Percentiles rank a stretch among this genome's conserved stretches.
phyloP scores from a whole-genome alignment of 2,888 invertebrate genomes.

The Chrysomela aeneicollis region DNA sequence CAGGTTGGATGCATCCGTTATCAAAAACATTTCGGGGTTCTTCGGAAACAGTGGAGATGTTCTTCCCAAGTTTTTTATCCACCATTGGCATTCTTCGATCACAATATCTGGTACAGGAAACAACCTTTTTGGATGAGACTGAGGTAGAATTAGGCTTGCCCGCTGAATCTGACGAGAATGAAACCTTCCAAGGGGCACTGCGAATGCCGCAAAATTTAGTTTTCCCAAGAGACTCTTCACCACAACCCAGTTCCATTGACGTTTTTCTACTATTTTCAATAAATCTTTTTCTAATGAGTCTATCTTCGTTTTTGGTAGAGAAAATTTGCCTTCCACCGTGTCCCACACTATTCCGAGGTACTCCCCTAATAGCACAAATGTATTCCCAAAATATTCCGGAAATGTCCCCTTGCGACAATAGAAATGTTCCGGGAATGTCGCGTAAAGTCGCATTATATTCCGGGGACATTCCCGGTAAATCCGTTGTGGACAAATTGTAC shows the following conservation, averaged over 20 bases:
- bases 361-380: too few species aligned
- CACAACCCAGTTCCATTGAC: slow-evolving; percentile 19
- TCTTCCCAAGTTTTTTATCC: slow-evolving; percentile 30
- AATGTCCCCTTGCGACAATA: too few species aligned
- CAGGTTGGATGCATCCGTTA: slow-evolving; percentile 35
- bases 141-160: too few species aligned
- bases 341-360: slow-evolving; percentile 31
- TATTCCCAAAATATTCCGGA: too few species aligned
- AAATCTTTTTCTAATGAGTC: slow-evolving; percentile 19
- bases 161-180: too few species aligned
- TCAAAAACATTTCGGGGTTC: slow-evolving; percentile 31
- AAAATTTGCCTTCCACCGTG: slow-evolving; percentile 16
- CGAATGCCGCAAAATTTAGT: slow-evolving; percentile 25
- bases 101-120: too few species aligned
- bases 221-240: slow-evolving; percentile 26
- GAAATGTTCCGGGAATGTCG: too few species aligned
- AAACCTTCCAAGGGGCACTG: slow-evolving; percentile 23
- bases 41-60: slow-evolving; percentile 23
- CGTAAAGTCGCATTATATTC: too few species aligned
- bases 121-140: too few species aligned
- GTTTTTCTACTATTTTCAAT: slow-evolving; percentile 9
- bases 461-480: too few species aligned
- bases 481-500: too few species aligned
- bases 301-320: slow-evolving; percentile 19
- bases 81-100: slow-evolving; percentile 31